Evolutionary conservation across 2,113 vertebrate species (phyloP).

Genomic region (Tetrax tetrax): DNA sequence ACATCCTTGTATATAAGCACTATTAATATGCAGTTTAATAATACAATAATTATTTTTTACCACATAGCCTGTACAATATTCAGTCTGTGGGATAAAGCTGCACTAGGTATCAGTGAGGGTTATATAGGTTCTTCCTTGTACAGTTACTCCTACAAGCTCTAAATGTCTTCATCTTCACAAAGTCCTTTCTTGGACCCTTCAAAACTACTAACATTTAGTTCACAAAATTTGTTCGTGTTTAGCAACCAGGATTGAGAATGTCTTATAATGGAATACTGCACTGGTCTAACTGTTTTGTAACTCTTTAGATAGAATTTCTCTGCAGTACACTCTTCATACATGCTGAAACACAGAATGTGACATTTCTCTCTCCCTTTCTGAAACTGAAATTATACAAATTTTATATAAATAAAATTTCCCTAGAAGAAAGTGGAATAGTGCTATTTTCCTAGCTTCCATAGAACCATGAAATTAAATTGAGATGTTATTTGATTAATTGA

Average conservation of each 20-base stretch:
- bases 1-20: not conserved
- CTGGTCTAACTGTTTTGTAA: not conserved
- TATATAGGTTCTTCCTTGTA: not conserved
- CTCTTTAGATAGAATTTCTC: not conserved
- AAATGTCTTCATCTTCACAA: not conserved
- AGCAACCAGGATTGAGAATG: not conserved
- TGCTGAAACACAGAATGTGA: not conserved
- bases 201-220: not conserved
- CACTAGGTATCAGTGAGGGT: not conserved
- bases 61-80: not conserved
- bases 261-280: not conserved
- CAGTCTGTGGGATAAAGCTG: not conserved
- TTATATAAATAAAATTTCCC: not conserved
- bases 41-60: not conserved
- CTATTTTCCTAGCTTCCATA: not conserved
- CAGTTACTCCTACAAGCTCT: not conserved
- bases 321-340: not conserved
- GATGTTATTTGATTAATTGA: not conserved
- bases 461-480: constrained; percentile 25
- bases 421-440: not conserved
- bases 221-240: not conserved
- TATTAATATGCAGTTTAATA: not conserved
- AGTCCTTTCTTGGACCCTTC: not conserved
- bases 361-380: not conserved
- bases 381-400: not conserved